Conservation (phyloP, 2,888 invertebrate genomes). For the Oxystoma pomonae region DNA sequence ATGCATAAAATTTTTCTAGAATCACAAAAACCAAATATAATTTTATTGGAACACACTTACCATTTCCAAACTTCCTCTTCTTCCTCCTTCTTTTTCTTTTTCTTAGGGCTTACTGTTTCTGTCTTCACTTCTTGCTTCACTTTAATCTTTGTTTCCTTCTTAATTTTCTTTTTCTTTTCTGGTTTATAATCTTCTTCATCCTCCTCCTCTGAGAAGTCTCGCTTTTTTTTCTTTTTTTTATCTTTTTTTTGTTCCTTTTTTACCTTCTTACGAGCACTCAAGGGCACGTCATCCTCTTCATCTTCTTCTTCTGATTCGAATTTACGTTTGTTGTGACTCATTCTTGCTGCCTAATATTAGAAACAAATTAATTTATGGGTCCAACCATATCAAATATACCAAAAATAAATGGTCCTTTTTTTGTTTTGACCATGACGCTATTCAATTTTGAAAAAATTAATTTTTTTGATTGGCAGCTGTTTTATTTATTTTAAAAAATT, state of each 20-base stretch:
- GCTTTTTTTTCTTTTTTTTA: slow-evolving; percentile 52
- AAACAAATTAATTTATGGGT: slow-evolving; percentile 13
- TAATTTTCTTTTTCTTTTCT: slow-evolving; percentile 49
- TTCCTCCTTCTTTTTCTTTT: slow-evolving; percentile 74
- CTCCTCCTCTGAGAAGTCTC: slow-evolving; percentile 51
- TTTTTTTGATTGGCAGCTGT: no score
- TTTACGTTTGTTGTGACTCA: slow-evolving; percentile 48
- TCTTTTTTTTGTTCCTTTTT: slow-evolving; percentile 54
- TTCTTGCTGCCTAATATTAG: slow-evolving; percentile 36
- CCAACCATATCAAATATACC: no score
- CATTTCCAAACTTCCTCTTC: slow-evolving; percentile 90
- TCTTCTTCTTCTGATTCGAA: slow-evolving; percentile 60
- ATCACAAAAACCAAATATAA: neutral
- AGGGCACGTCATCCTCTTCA: slow-evolving; percentile 56
- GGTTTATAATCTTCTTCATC: slow-evolving; percentile 56
- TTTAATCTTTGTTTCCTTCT: slow-evolving; percentile 37
- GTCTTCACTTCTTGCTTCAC: slow-evolving; percentile 29
- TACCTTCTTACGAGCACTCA: slow-evolving; percentile 62
- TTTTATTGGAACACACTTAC: slow-evolving; percentile 54
- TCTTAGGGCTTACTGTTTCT: slow-evolving; percentile 50
- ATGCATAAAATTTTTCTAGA: no score
- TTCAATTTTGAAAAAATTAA: no score
- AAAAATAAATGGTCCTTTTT: no score
- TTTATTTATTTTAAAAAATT: no score
- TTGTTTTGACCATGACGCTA: no score